These are phyloP conservation scores for Catocala fraxini DNA, from an alignment of 2,888 invertebrate genomes.

Conservation along the genomic window DNA sequence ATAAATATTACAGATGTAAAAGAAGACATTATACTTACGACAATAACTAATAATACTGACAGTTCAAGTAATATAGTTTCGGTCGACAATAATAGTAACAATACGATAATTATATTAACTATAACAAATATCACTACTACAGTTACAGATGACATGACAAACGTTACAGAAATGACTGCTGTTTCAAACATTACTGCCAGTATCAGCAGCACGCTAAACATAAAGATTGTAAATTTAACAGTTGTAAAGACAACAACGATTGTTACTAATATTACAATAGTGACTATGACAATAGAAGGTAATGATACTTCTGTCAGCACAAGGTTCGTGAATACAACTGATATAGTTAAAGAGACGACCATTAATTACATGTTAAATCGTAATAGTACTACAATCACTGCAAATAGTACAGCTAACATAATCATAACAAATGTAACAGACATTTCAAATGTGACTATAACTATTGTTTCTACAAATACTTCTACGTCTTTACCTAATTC, in stretches of 20 bases:
- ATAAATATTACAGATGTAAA: conserved; percentile 30
- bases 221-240: conserved; percentile 22
- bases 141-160: conserved; percentile 29
- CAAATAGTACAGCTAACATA: conserved; percentile 24
- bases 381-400: conserved; percentile 8
- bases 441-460: conserved; percentile 27
- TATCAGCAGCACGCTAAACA: conserved; percentile 29
- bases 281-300: conserved; percentile 28
- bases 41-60: conserved; percentile 29
- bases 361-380: conserved; percentile 22
- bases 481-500: conserved; percentile 15
- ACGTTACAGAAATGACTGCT: conserved; percentile 35
- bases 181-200: conserved; percentile 34
- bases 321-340: conserved; percentile 40
- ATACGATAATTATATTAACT: conserved; percentile 29
- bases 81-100: conserved; percentile 24
- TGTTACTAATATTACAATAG: conserved; percentile 36
- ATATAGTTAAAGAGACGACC: conserved; percentile 37
- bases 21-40: conserved; percentile 23
- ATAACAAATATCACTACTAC: conserved; percentile 36
- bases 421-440: conserved; percentile 17
- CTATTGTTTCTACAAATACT: conserved; percentile 26
- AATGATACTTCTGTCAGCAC: conserved; percentile 30
- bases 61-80: conserved; percentile 15
- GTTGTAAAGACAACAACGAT: conserved; percentile 30